Percentiles rank a stretch among this genome's conserved stretches.
phyloP scores from a whole-genome alignment of 2,888 invertebrate species.

The Fissipunctia ypsillon region DNA sequence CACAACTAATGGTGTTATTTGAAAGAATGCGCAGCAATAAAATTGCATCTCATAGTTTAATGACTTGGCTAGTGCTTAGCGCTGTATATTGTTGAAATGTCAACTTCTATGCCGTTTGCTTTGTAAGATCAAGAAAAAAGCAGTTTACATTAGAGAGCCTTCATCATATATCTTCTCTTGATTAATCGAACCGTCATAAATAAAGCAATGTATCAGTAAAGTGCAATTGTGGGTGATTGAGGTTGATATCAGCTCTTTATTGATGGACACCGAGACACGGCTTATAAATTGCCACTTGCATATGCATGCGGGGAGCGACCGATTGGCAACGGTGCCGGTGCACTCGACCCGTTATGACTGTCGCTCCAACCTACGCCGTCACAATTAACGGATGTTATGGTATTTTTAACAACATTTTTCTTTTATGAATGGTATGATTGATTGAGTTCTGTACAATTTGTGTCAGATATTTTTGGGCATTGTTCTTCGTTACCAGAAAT shows the following conservation, averaged over 20 bases:
- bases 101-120: constrained; percentile 20
- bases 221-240: constrained; percentile 66
- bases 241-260: constrained; percentile 64
- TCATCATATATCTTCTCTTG: constrained; percentile 34
- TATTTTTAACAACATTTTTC: constrained; percentile 45
- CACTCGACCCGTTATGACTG: constrained; percentile 58
- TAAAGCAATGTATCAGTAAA: constrained; percentile 61
- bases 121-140: constrained; percentile 25
- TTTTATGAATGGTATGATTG: constrained; percentile 42
- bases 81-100: constrained; percentile 34
- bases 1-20: constrained; percentile 39
- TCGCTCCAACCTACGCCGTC: constrained; percentile 53
- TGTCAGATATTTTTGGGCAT: constrained; percentile 34
- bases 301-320: constrained; percentile 62
- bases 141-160: constrained; percentile 17
- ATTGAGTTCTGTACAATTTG: constrained; percentile 33
- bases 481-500: constrained; percentile 36
- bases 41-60: constrained; percentile 30
- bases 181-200: constrained; percentile 58
- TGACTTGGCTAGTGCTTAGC: constrained; percentile 25
- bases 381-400: constrained; percentile 52
- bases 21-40: constrained; percentile 30
- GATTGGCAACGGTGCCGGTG: constrained; percentile 65
- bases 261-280: constrained; percentile 66
- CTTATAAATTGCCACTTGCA: constrained; percentile 67